These are phyloP conservation scores for Cheilosia grossa DNA, from an alignment of 2,888 invertebrate genomes.

Conservation along the genomic window DNA sequence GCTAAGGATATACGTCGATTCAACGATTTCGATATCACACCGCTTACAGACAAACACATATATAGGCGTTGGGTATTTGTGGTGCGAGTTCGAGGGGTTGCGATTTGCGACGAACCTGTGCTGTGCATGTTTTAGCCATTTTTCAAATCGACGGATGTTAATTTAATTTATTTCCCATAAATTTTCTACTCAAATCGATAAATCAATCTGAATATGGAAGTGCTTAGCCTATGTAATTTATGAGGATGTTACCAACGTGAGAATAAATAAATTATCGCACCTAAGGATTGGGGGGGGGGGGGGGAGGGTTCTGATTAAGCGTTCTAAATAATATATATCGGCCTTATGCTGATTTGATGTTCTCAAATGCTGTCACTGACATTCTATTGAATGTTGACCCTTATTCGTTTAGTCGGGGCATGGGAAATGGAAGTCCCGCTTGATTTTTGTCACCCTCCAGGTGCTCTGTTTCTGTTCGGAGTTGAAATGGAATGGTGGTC, in stretches of 20 bases:
- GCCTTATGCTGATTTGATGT: too few relatives aligned
- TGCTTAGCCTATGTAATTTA: slow-evolving; percentile 48
- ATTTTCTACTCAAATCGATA: slow-evolving; percentile 68
- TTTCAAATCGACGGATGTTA: slow-evolving; percentile 69
- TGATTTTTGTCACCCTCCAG: too few relatives aligned
- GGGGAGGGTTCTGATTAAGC: too few relatives aligned
- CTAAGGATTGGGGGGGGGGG: background rate
- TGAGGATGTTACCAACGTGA: slow-evolving; percentile 54
- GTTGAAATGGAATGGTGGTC: too few relatives aligned
- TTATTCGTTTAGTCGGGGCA: too few relatives aligned
- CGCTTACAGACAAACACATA: too few relatives aligned
- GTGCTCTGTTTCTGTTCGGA: too few relatives aligned
- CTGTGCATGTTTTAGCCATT: slow-evolving; percentile 43
- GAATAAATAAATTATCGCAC: slow-evolving; percentile 44
- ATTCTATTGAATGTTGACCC: too few relatives aligned
- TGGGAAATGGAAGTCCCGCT: too few relatives aligned
- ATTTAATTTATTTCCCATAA: slow-evolving; percentile 73
- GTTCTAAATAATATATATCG: background rate
- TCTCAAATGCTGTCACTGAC: too few relatives aligned
- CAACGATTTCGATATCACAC: slow-evolving; percentile 29
- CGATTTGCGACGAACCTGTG: background rate
- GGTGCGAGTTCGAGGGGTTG: background rate
- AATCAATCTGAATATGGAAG: slow-evolving; percentile 56
- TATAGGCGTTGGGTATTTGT: background rate
- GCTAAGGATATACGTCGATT: slow-evolving; percentile 29